phyloP scores from a whole-genome alignment of 2,888 invertebrate genomes.

The Parthenolecanium corni region DNA sequence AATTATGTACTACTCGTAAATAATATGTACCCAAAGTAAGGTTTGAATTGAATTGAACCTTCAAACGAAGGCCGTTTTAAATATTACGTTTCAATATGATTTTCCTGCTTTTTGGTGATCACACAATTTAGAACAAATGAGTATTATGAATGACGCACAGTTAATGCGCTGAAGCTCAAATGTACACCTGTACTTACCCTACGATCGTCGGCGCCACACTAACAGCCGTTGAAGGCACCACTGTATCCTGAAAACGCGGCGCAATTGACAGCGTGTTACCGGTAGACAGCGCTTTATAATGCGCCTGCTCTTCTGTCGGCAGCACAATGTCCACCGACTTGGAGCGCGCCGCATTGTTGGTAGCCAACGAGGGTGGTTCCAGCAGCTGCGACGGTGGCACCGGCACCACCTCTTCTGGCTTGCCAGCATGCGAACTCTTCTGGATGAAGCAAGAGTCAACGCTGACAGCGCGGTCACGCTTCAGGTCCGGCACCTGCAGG shows the following conservation, averaged over 20 bases:
- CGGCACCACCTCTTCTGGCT: slow-evolving; percentile 51
- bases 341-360: slow-evolving; percentile 47
- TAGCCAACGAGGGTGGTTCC: slow-evolving; percentile 52
- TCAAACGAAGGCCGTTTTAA: no score
- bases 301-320: slow-evolving; percentile 71
- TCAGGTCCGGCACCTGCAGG: slow-evolving; percentile 68
- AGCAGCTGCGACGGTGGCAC: slow-evolving; percentile 49
- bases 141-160: no score
- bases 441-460: slow-evolving; percentile 78
- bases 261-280: slow-evolving; percentile 31
- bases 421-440: slow-evolving; percentile 53
- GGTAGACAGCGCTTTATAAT: slow-evolving; percentile 60
- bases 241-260: slow-evolving; percentile 28
- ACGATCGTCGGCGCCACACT: background rate
- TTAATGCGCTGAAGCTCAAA: no score
- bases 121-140: no score
- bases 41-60: no score
- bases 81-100: no score
- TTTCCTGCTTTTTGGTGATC: no score
- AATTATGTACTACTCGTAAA: no score
- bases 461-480: slow-evolving; percentile 73
- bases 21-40: no score
- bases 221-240: slow-evolving; percentile 23
- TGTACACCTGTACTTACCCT: slow-evolving; percentile 31
- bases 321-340: slow-evolving; percentile 78